phyloP scores from a whole-genome alignment of 2,888 invertebrate genomes.

The Dexiosoma caninum region DNA sequence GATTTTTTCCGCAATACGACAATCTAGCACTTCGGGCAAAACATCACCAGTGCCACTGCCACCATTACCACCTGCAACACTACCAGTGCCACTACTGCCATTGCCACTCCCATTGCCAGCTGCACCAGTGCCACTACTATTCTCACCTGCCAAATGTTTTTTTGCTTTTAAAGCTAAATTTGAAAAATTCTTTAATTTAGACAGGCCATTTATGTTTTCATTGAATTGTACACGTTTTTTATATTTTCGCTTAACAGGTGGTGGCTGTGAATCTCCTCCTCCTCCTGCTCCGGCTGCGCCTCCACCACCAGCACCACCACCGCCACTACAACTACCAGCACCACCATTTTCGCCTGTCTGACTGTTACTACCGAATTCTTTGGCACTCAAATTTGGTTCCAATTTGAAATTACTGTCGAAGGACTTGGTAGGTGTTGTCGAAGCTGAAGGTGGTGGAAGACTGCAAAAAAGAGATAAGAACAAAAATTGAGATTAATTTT shows the following conservation, averaged over 20 bases:
- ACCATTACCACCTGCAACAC: conserved; percentile 51
- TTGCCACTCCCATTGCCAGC: conserved; percentile 6
- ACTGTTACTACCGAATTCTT: conserved; percentile 72
- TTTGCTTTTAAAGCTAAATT: conserved; percentile 72
- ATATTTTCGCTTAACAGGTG: conserved; percentile 72
- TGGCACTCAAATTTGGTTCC: conserved; percentile 76
- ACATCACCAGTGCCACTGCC: conserved; percentile 66
- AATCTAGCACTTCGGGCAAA: conserved; percentile 76
- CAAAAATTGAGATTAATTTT: background rate
- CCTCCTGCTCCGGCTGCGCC: too few relatives aligned
- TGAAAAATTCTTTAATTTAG: conserved; percentile 69
- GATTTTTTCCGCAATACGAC: conserved; percentile 78
- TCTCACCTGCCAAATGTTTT: conserved; percentile 71
- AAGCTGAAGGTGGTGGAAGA: conserved; percentile 73
- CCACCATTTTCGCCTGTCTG: conserved; percentile 67
- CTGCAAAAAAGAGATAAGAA: conserved; percentile 63
- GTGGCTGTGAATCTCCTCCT: conserved; percentile 60
- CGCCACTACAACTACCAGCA: conserved; percentile 26
- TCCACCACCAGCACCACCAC: conserved; percentile 44
- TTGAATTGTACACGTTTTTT: conserved; percentile 77
- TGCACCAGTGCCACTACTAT: conserved; percentile 38
- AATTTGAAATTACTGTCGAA: conserved; percentile 77
- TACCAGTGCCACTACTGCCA: conserved; percentile 56
- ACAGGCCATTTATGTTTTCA: conserved; percentile 73
- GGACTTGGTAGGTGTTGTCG: conserved; percentile 75